Evolutionary conservation across 2,797 vertebrate genomes (phyloP).

Genomic region (Allobates femoralis): DNA sequence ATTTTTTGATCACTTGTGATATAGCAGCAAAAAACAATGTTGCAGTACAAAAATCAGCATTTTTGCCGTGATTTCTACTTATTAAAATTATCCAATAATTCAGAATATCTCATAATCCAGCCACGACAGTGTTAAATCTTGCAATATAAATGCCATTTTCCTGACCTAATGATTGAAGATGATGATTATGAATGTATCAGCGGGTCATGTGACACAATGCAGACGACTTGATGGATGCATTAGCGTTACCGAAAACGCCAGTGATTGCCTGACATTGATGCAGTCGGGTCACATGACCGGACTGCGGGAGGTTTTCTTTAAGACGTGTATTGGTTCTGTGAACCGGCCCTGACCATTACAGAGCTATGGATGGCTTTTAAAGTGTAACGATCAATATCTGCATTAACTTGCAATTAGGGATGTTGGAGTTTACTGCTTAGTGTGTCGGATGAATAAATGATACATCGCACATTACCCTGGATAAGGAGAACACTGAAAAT

Average conservation of each 20-base stretch:
- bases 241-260: not conserved
- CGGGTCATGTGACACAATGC: not conserved
- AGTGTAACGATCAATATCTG: slow-evolving; percentile 50
- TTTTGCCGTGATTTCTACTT: too few relatives aligned
- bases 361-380: slow-evolving; percentile 46
- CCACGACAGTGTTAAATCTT: not conserved
- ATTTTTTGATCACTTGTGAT: too few relatives aligned
- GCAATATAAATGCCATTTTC: not conserved
- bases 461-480: slow-evolving; percentile 31
- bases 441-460: slow-evolving; percentile 48
- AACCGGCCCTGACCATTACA: not conserved
- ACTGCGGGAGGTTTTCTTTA: not conserved
- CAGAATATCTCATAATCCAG: too few relatives aligned
- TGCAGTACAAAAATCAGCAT: too few relatives aligned
- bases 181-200: not conserved
- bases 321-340: too few relatives aligned
- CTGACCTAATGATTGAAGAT: not conserved
- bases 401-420: slow-evolving; percentile 58
- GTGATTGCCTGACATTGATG: not conserved
- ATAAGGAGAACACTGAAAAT: slow-evolving; percentile 5
- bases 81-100: too few relatives aligned
- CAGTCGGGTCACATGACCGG: not conserved
- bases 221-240: not conserved
- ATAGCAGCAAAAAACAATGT: too few relatives aligned
- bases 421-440: slow-evolving; percentile 34